These are phyloP conservation scores for Ia io DNA, from an alignment of 2,113 vertebrate species.

Conservation along the genomic window DNA sequence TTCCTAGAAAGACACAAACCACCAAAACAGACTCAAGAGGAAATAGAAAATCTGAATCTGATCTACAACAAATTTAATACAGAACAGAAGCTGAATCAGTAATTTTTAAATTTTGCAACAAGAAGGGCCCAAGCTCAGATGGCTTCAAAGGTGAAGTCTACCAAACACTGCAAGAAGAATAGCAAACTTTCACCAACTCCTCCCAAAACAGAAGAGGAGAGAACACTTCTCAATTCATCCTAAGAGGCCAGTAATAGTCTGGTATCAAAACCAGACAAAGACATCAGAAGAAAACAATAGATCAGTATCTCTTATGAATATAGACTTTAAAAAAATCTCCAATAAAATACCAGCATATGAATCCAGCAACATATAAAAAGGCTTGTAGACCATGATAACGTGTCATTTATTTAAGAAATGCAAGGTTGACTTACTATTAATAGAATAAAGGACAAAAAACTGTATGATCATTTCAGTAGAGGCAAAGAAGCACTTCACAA, in stretches of 20 bases:
- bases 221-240: neutral
- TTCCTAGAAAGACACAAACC: conserved; percentile 20
- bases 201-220: neutral
- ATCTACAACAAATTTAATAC: neutral
- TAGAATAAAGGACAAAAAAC: neutral
- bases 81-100: neutral
- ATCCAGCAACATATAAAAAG: neutral
- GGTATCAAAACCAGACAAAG: neutral
- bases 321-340: neutral
- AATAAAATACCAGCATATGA: neutral
- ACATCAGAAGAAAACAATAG: neutral
- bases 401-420: conserved; percentile 4
- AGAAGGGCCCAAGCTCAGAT: neutral
- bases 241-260: neutral
- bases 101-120: neutral
- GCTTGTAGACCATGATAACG: neutral
- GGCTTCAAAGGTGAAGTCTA: neutral
- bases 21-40: neutral
- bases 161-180: neutral
- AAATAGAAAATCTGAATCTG: neutral
- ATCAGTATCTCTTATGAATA: neutral
- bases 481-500: neutral
- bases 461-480: neutral
- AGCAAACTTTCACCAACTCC: neutral
- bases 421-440: neutral